phyloP scores from a whole-genome alignment of 2,888 invertebrate genomes.

The Tenthredo distinguenda region DNA sequence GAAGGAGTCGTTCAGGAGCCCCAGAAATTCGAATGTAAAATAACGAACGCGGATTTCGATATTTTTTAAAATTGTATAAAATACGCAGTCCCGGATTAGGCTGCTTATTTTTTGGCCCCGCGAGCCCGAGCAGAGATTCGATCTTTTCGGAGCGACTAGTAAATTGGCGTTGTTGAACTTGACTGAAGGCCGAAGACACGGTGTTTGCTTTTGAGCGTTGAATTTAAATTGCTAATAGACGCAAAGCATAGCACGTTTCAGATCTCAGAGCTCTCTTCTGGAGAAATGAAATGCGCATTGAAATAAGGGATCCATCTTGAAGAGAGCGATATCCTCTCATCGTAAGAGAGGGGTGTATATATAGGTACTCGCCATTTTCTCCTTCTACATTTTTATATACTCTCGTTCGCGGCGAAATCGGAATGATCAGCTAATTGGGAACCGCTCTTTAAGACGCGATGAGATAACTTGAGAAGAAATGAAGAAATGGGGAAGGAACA shows the following conservation, averaged over 20 bases:
- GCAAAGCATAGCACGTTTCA: conserved; percentile 3
- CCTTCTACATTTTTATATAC: not conserved
- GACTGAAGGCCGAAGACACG: conserved; percentile 31
- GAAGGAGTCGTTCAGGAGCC: not conserved
- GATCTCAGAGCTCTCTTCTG: conserved; percentile 11
- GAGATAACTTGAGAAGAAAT: not conserved
- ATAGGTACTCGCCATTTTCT: not conserved
- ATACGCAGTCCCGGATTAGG: not conserved
- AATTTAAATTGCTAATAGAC: conserved; percentile 38
- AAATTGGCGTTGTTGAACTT: conserved; percentile 32
- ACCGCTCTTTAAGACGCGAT: no score
- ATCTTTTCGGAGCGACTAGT: not conserved
- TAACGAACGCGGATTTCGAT: not conserved
- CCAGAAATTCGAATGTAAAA: not conserved
- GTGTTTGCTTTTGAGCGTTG: conserved; percentile 31
- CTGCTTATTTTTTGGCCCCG: not conserved
- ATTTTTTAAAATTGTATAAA: not conserved
- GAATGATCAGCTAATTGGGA: not conserved
- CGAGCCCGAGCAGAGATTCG: not conserved
- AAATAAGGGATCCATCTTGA: conserved; percentile 20
- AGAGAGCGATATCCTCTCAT: not conserved
- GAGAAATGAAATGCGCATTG: conserved; percentile 34
- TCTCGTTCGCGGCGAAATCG: not conserved
- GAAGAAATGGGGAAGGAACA: not conserved
- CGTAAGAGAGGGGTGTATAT: not conserved